A percentile compares a stretch with the other conserved stretches of the same genome.
These are phyloP conservation scores for Merluccius polli DNA, from an alignment of 2,797 vertebrate genomes.

Conservation along the genomic window DNA sequence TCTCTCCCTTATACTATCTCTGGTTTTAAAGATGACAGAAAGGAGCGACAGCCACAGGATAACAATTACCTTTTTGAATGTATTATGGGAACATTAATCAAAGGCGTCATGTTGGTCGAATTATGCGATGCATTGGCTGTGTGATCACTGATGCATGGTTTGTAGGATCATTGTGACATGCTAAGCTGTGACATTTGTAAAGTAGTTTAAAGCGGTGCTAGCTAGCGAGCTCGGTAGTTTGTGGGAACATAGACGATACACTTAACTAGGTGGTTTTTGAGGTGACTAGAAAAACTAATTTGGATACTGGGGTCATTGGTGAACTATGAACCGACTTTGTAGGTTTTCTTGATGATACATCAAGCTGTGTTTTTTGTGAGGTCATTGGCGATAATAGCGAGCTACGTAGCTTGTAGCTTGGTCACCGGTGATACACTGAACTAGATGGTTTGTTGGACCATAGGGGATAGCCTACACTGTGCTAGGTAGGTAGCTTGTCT, in stretches of 20 bases:
- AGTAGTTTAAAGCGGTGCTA: neutral
- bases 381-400: neutral
- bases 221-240: neutral
- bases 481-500: neutral
- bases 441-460: neutral
- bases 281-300: too few relatives aligned
- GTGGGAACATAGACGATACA: too few relatives aligned
- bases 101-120: neutral
- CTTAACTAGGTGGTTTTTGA: too few relatives aligned
- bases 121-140: neutral
- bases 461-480: neutral
- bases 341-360: neutral
- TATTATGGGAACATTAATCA: neutral
- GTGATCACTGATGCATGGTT: neutral
- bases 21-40: neutral
- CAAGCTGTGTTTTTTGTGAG: neutral
- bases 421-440: neutral
- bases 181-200: neutral
- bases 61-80: neutral
- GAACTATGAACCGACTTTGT: neutral
- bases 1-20: neutral
- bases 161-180: neutral
- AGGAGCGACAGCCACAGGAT: neutral
- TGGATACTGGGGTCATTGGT: neutral
- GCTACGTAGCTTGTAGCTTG: neutral